Evolutionary conservation across 1,140 invertebrate genomes (phyloP).

Genomic region (Oedothorax gibbosus): DNA sequence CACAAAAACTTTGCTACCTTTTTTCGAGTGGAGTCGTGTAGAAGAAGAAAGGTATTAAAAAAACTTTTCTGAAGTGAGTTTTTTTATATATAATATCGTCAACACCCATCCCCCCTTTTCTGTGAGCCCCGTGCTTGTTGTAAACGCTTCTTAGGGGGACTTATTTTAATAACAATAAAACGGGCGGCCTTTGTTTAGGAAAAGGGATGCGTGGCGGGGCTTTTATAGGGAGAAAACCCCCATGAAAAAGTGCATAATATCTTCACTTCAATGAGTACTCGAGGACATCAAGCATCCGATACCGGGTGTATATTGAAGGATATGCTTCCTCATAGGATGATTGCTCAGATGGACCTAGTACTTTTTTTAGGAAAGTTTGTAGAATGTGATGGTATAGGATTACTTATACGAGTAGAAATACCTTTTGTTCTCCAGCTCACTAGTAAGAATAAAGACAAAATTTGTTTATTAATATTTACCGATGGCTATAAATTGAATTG

Average conservation of each 20-base stretch:
- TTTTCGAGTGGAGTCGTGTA: conserved; percentile 3
- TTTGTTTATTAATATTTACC: too few relatives aligned
- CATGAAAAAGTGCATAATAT: conserved; percentile 24
- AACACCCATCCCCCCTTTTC: background rate
- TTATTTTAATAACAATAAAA: conserved; percentile 56
- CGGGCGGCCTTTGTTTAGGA: conserved; percentile 22
- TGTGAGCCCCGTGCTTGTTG: conserved; percentile 2
- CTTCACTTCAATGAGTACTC: conserved; percentile 4
- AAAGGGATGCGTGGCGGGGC: conserved; percentile 34
- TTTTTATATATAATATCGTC: background rate
- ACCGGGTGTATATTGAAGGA: too few relatives aligned
- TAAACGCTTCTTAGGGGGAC: conserved; percentile 28
- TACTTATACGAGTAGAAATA: too few relatives aligned
- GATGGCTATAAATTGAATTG: too few relatives aligned
- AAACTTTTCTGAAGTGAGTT: background rate
- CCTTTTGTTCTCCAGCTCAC: too few relatives aligned
- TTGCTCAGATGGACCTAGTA: background rate
- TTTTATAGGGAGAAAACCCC: background rate
- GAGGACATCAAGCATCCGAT: background rate
- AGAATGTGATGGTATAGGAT: too few relatives aligned
- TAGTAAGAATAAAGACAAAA: too few relatives aligned
- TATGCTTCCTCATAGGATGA: background rate
- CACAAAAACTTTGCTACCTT: conserved; percentile 10
- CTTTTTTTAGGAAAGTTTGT: too few relatives aligned
- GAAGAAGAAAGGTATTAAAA: conserved; percentile 1